phyloP scores from a whole-genome alignment of 2,113 vertebrate genomes.

The Choloepus hoffmanni region DNA sequence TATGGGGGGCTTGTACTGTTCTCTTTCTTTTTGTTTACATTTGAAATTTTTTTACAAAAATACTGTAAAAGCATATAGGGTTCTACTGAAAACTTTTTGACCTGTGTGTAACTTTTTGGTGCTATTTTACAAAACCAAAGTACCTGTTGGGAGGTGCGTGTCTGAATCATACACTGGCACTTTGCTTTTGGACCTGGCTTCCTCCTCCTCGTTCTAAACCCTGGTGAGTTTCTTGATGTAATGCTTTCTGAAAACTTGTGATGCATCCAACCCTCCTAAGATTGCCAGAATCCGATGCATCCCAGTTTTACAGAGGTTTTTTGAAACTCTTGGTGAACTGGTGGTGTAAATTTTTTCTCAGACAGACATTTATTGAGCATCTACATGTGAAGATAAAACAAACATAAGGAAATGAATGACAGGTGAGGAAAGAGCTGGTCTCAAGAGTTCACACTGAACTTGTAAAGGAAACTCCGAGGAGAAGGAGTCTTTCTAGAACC shows the following conservation, averaged over 20 bases:
- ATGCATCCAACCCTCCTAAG: too few relatives aligned
- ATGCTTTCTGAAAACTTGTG: background rate
- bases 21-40: background rate
- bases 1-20: rapidly evolving
- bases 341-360: background rate
- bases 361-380: background rate
- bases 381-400: background rate
- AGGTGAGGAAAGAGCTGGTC: background rate
- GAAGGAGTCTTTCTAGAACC: background rate
- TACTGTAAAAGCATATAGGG: background rate
- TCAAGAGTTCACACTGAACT: background rate
- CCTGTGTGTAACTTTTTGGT: rapidly evolving
- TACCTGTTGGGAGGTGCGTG: rapidly evolving
- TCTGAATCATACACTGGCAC: rapidly evolving
- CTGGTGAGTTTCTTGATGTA: background rate
- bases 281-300: background rate
- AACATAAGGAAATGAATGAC: background rate
- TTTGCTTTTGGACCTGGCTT: background rate
- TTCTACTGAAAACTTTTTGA: background rate
- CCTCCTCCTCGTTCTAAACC: background rate
- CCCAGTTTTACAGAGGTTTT: background rate
- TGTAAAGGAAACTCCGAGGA: background rate
- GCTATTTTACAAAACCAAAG: background rate
- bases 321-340: background rate
- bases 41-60: background rate